Conservation (phyloP, 2,113 vertebrate genomes). For the Saimiri boliviensis region DNA sequence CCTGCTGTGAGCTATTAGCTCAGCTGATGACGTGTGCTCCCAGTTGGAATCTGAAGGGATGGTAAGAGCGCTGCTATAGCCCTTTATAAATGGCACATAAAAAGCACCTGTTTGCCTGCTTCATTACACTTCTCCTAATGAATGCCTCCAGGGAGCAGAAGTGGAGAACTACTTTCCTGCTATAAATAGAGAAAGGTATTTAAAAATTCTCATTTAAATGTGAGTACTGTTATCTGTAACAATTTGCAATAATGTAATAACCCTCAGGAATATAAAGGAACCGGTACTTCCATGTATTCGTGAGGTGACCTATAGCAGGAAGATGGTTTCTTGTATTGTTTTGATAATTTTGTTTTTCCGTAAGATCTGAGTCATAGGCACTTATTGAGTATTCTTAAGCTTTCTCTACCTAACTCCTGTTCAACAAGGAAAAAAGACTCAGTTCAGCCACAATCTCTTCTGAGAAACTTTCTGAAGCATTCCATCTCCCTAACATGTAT, state of each 20-base stretch:
- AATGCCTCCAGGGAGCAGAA: conserved; percentile 68
- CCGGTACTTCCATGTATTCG: background rate
- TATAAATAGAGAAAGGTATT: conserved; percentile 77
- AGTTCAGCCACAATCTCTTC: background rate
- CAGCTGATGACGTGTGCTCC: conserved; percentile 33
- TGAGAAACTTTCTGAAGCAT: background rate
- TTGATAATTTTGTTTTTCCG: background rate
- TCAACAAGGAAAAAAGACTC: background rate
- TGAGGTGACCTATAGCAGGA: conserved; percentile 39
- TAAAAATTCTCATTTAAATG: conserved; percentile 75
- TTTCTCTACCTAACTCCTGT: background rate
- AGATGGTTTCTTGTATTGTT: background rate
- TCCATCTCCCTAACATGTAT: background rate
- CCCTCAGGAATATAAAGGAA: conserved; percentile 69
- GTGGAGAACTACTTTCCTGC: conserved; percentile 48
- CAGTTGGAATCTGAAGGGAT: conserved; percentile 43
- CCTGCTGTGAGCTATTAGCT: conserved; percentile 55
- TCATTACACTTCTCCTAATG: conserved; percentile 78
- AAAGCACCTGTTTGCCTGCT: conserved; percentile 75
- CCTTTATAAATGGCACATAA: background rate
- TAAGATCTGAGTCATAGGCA: background rate
- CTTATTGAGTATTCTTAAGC: background rate
- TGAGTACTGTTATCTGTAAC: conserved; percentile 71
- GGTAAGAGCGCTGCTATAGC: background rate
- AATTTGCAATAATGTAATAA: conserved; percentile 55